Evolutionary conservation across 2,113 vertebrate species (phyloP), one percentile per base, ranked within the genome.

Genomic region (Phasianus colchicus): DNA sequence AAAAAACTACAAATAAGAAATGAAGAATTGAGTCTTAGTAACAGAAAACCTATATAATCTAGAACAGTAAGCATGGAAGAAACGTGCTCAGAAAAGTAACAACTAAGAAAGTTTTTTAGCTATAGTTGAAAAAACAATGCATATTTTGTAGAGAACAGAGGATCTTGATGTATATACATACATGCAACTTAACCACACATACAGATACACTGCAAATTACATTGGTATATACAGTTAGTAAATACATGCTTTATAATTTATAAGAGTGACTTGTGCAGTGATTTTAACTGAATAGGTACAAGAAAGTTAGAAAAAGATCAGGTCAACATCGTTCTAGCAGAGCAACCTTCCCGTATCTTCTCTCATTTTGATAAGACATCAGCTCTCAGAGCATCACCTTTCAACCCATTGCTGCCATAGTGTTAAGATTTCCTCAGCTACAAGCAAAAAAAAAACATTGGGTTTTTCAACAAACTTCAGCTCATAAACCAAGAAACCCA

Each of bases 401-500:
- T 63, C 14, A 58, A 13, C 43, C 58, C 45, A 9, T 47, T 90
- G 40, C 74, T 86, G 83, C 70, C 71, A 54, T 30, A 76, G 50
- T 57, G 72, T 76, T 25, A 55, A 85, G 71, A 77, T 32, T 54
- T 76, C 74, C 74, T 88, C 82, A 89, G 84, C 73, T 61, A 79
- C 43, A 45, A 63, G 38, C 55, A 92, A 82, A 69, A 54, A 54
- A 47, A 9, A 43, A 43, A 48, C 38, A 61, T n/a, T 30, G 72
- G 60, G 67, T 67, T 64, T 9, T 77, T 91, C 81, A 92, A 65
- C 18, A 16, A 72, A 71, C 67, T 87, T 83, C 64, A 95, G 64
- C 43, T 88, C 71, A 90, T 76, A 58, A 80, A 86, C 45, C 45
- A 82, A 94, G 85, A 76, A 93, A 79, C 57, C 5, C 13, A 91